Conservation (phyloP, 2,888 invertebrate genomes). For the Tiphia femorata region DNA sequence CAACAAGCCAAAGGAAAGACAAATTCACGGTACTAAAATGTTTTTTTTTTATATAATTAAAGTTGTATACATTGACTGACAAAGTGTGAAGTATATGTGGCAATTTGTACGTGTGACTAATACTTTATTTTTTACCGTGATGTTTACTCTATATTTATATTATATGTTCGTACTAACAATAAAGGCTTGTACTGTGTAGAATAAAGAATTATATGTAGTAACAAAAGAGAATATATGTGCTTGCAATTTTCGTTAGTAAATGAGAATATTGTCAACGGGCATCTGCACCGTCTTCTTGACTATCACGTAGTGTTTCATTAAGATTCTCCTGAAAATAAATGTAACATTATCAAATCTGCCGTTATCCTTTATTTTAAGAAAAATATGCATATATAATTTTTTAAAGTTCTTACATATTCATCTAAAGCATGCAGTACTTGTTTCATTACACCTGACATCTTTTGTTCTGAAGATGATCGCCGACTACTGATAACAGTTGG, state of each 20-base stretch:
- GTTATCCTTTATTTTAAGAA: not conserved
- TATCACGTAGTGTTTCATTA: no score
- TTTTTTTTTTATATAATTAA: not conserved
- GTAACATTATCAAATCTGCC: not conserved
- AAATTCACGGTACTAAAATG: no score
- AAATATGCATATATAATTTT: not conserved
- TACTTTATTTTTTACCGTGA: not conserved
- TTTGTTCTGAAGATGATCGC: constrained; percentile 30
- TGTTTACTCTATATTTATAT: not conserved
- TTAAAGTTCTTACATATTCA: constrained; percentile 58
- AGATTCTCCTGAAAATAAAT: constrained; percentile 30
- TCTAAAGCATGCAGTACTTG: constrained; percentile 55
- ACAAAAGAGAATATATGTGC: not conserved
- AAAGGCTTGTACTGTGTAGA: constrained; percentile 3
- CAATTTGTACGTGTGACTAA: not conserved
- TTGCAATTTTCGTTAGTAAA: not conserved
- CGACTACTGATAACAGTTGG: constrained; percentile 56
- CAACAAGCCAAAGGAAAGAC: not conserved
- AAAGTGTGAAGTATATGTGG: no score
- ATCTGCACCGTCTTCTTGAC: no score
- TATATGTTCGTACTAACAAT: constrained; percentile 6
- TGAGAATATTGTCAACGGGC: no score
- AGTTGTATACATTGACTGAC: not conserved
- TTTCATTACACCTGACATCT: constrained; percentile 37
- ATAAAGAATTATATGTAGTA: not conserved